Conservation (phyloP, 2,113 vertebrate genomes). For the Phylloscopus trochilus region DNA sequence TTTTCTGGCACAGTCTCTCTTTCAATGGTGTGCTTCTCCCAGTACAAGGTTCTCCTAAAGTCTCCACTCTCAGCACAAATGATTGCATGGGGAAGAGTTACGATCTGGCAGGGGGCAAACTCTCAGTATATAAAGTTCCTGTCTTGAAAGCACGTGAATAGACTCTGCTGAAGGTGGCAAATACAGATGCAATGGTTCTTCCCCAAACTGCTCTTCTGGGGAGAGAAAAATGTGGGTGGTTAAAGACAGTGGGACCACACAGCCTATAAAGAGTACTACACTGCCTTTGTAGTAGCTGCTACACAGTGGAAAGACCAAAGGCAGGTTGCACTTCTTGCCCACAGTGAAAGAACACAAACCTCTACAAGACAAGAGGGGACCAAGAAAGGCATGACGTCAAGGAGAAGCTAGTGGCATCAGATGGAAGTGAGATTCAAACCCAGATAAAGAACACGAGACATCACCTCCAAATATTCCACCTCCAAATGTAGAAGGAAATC, state of each 20-base stretch:
- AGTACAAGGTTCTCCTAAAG: not conserved
- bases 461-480: not conserved
- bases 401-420: not conserved
- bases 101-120: not conserved
- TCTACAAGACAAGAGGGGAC: not conserved
- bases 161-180: not conserved
- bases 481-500: not conserved
- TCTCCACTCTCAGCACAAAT: not conserved
- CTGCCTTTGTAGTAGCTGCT: not conserved
- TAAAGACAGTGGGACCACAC: not conserved
- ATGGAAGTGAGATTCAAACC: not conserved
- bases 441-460: not conserved
- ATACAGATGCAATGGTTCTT: not conserved
- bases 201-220: not conserved
- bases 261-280: not conserved
- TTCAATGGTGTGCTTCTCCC: not conserved
- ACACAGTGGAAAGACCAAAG: not conserved
- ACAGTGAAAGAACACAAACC: not conserved
- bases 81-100: not conserved
- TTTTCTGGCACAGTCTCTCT: not conserved
- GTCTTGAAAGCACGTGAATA: not conserved
- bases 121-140: not conserved
- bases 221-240: rapidly evolving
- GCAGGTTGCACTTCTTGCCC: not conserved
- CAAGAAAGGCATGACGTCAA: not conserved